Conservation (phyloP, 2,888 invertebrate genomes). For the Pammene fasciana region DNA sequence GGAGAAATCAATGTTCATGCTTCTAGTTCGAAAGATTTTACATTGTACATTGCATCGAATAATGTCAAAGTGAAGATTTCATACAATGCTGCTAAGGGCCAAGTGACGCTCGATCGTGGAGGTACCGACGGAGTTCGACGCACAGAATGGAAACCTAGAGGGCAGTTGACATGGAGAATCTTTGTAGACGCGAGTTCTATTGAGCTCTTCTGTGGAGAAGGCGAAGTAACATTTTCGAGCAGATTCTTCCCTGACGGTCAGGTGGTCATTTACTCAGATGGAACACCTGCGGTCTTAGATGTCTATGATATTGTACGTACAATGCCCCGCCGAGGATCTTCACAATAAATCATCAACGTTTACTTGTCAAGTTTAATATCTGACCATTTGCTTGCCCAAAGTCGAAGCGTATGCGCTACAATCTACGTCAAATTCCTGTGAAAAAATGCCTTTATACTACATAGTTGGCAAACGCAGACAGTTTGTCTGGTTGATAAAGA, state of each 20-base stretch:
- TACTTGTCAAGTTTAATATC: no score
- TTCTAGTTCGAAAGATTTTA: constrained; percentile 48
- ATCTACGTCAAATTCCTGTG: no score
- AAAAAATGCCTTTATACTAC: no score
- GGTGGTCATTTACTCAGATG: constrained; percentile 35
- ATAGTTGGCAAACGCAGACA: no score
- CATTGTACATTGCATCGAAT: constrained; percentile 56
- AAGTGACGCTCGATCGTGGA: constrained; percentile 64
- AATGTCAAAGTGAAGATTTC: constrained; percentile 53
- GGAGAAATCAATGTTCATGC: constrained; percentile 60
- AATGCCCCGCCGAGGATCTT: constrained; percentile 14
- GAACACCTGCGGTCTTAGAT: no score
- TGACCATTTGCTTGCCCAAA: no score
- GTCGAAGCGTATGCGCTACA: no score
- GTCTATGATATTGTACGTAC: constrained; percentile 25
- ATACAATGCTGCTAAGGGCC: constrained; percentile 53
- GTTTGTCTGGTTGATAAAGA: no score
- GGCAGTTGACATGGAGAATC: constrained; percentile 51
- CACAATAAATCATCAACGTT: no score
- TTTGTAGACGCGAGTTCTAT: constrained; percentile 51
- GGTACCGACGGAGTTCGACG: constrained; percentile 63
- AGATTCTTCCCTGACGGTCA: constrained; percentile 48
- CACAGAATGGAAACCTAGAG: constrained; percentile 61
- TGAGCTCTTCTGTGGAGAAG: constrained; percentile 49
- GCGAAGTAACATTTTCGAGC: constrained; percentile 49